Conservation (phyloP, 2,113 vertebrate genomes). For the Columbina picui region DNA sequence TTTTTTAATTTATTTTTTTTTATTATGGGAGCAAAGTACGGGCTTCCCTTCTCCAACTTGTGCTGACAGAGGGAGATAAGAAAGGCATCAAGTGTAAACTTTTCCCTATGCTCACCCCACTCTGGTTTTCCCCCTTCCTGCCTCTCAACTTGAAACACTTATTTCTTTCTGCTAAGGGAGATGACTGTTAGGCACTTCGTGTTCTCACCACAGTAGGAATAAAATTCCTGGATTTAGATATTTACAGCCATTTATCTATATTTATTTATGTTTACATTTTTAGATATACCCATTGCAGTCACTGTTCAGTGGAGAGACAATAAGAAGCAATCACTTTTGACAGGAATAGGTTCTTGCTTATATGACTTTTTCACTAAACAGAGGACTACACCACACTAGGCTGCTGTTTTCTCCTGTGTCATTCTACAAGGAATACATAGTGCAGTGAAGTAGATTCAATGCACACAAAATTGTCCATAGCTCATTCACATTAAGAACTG, state of each 20-base stretch:
- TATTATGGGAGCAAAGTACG: fast-evolving
- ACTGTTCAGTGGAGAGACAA: not conserved
- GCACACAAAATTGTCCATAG: not conserved
- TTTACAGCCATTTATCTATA: not conserved
- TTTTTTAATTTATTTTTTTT: not conserved
- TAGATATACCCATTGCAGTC: not conserved
- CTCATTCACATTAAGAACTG: not conserved
- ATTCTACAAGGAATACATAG: not conserved
- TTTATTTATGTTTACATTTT: not conserved
- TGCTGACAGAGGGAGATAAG: not conserved
- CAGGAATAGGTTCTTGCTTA: not conserved
- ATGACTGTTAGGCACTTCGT: not conserved
- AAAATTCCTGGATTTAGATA: not conserved
- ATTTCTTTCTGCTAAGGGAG: not conserved
- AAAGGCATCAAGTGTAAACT: not conserved
- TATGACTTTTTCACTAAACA: not conserved
- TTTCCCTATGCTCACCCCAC: not conserved
- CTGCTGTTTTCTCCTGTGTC: not conserved
- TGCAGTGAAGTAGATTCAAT: not conserved
- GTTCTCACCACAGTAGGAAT: not conserved
- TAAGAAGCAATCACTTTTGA: not conserved
- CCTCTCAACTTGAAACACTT: not conserved
- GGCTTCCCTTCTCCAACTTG: not conserved
- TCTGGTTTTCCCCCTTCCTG: not conserved
- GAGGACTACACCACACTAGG: not conserved